Evolutionary conservation across 2,797 vertebrate species (phyloP), one percentile per base, ranked within the genome.

Genomic region (Gouania willdenowi): DNA sequence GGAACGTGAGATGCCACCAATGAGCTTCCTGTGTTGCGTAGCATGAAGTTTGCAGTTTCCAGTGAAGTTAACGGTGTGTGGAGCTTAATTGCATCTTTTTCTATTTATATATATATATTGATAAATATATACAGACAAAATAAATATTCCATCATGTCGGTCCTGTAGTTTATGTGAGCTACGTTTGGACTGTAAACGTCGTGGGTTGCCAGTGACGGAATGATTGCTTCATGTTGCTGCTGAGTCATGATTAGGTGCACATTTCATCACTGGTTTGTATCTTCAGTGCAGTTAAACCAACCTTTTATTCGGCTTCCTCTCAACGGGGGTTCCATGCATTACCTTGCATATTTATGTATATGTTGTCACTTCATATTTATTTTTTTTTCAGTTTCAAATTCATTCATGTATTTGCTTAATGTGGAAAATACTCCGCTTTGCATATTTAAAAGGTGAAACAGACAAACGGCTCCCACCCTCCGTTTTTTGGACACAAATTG

Each of bases 341-440:
- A n/a, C n/a, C n/a, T n/a, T n/a, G n/a, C n/a, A n/a, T n/a, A n/a
- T 6, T 23, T 13, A 7, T 65, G 56, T 78, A 66, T 68, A 71
- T 76, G 61, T 71, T 73, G 58, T 61, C 39, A 63, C 35, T 53
- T 47, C 54, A 46, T 57, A 50, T 79, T 83, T 83, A 79, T 86
- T 85, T 72, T 46, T 43, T 38, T 14, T 23, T 17, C 23, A 26
- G 17, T 75, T 73, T 70, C 62, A 65, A 47, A 26, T 14, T 46
- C 6, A 15, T 26, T 16, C 56, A 58, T 53, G 57, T 70, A 53
- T 10, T 36, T 4, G 32, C n/a, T 43, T 39, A 51, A 52, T 37
- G 25, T 11, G 18, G 26, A 13, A 2, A 64, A 18, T 40, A 42
- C 20, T 40, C 52, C 37, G 37, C 41, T 42, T 68, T 48, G 45